Conservation (phyloP, 1,140 invertebrate species). For the Ylistrum balloti region DNA sequence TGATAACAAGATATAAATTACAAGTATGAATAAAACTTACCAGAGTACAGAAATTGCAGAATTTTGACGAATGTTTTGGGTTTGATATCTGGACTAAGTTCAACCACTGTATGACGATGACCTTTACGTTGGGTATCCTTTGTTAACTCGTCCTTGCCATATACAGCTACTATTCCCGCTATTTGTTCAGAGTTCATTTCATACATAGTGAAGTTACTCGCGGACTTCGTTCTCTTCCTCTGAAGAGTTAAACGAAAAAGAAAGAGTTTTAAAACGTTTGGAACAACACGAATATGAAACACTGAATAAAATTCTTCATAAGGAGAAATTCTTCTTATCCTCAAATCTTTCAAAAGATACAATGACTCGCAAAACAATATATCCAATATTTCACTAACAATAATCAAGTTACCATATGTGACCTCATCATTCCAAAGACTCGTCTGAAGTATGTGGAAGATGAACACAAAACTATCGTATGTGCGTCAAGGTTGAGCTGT, state of each 20-base stretch:
- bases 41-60: conserved; percentile 76
- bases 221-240: conserved; percentile 58
- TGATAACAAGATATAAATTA: no score
- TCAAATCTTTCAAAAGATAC: no score
- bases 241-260: not conserved
- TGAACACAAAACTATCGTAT: conserved; percentile 69
- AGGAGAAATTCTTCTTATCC: no score
- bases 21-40: no score
- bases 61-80: conserved; percentile 71
- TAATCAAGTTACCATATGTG: no score
- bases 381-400: no score
- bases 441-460: conserved; percentile 71
- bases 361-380: no score
- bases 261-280: no score
- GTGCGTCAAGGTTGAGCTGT: conserved; percentile 66
- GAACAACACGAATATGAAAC: no score
- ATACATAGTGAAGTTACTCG: conserved; percentile 61
- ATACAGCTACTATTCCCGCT: conserved; percentile 64
- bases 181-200: conserved; percentile 69
- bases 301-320: no score
- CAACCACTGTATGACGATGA: conserved; percentile 58
- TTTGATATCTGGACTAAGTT: conserved; percentile 70
- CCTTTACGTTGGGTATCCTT: conserved; percentile 7
- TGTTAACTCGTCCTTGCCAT: conserved; percentile 48
- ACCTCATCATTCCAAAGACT: conserved; percentile 59